Base-by-base conservation (phyloP, 2,888 invertebrate species). In the Emmelina monodactyla region DNA sequence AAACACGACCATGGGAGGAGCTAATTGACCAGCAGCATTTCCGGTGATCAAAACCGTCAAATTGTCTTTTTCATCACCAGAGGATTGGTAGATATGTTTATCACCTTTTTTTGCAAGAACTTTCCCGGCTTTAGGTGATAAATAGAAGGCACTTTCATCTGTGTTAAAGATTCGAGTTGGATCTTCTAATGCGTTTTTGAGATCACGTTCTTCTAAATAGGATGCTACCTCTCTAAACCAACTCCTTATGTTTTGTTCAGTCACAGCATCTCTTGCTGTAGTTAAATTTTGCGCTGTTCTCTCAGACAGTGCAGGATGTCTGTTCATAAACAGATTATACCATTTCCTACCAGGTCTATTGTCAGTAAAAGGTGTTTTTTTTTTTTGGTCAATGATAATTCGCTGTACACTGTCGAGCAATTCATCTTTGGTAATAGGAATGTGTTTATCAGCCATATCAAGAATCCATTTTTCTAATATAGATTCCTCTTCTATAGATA, bases 91-190 rank as follows among this genome's bases (percentile, higher is more conserved):
- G 22, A 56, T 48, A 31, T 46, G 43, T 43, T 54, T 55, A 14
- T 47, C 44, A 22, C 52, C 57, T 49, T 51, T 57, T 36, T 37
- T 41, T 3, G 45, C 49, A 14, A 65, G 30, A 3, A 62, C 62
- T 34, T 51, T 46, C n/a, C 49, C 44, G 3, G 47, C 46, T 44
- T 62, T 62, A 13, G 62, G 62, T 32, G 43, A 41, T 31, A 66
- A 42, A 38, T 49, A 61, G 39, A 66, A 62, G 10, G 53, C 55
- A 15, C 56, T 52, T 41, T 66, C 62, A 43, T 66, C 63, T 7
- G 39, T 22, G 29, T 46, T 48, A 28, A 43, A 44, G 19, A 46
- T 32, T 37, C 41, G 35, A 10, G 22, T 12, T 30, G 31, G 54
- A 43, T 42, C 47, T 43, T 33, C 48, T 43, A 37, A 55, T 32